These are phyloP conservation scores for Paradoxurus hermaphroditus DNA, from an alignment of 2,113 vertebrate genomes.

Conservation along the genomic window DNA sequence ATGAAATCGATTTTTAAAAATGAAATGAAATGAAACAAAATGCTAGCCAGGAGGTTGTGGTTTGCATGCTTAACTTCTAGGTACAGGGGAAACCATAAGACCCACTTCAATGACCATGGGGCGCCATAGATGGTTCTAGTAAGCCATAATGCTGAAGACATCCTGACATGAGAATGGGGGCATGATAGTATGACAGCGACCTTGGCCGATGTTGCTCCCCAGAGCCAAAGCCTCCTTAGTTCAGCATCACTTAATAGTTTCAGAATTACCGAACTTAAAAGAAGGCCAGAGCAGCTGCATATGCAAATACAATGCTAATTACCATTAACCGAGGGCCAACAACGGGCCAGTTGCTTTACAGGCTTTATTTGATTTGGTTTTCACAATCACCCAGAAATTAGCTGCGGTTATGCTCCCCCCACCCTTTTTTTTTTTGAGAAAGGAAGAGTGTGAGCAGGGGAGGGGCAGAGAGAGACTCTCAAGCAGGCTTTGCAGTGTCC, in stretches of 20 bases:
- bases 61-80: background rate
- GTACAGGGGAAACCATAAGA: background rate
- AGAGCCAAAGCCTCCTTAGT: background rate
- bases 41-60: background rate
- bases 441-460: no score
- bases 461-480: no score
- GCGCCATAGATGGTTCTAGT: background rate
- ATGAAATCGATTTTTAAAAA: background rate
- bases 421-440: background rate
- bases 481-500: no score
- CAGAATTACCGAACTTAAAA: background rate
- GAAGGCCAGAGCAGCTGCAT: background rate
- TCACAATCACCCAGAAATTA: background rate
- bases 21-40: background rate
- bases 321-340: fast-evolving
- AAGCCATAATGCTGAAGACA: background rate
- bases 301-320: background rate
- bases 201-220: background rate
- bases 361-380: background rate
- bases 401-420: background rate
- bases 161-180: background rate
- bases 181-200: background rate
- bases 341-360: background rate
- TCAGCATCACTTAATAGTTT: background rate
- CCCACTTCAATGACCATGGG: background rate